Base-by-base conservation (phyloP, 2,888 invertebrate species). In the Clitarchus hookeri region DNA sequence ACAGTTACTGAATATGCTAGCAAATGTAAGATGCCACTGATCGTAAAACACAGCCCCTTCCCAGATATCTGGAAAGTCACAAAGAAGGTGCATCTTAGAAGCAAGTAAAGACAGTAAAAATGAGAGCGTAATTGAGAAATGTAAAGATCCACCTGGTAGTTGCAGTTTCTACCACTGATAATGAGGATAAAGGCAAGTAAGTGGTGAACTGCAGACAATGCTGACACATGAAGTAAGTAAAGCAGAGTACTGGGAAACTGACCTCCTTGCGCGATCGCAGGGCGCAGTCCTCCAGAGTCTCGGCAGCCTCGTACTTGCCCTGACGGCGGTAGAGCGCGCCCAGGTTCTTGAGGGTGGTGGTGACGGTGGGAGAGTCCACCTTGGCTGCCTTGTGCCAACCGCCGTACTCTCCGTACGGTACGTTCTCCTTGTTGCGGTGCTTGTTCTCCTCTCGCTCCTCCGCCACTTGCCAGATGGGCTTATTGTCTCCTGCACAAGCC, bases 321-420 rank as follows among this genome's bases (percentile, higher is more conserved):
- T 99, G 99, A 88, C 99, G 95, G 90, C 99, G 95, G 92, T 99
- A 99, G 84, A 99, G 95, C 36, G 99, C 99, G 88, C 99, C 99
- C 87, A 99, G 94, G 93, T 99, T 99, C 93, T 99, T 99, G 88
- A 99, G 93, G 0, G 99, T 99, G 27, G 99, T 99, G 26, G 98
- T 98, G 78, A 99, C 98, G 0, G 98, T 98, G 0, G 98, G 98
- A 1, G 98, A 98, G 91, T 99, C 99, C 88, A 98, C 98, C 94
- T 98, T 99, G 84, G 98, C 98, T 85, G 98, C 98, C 92, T 98
- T 99, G 91, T 99, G 98, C 98, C 98, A 99, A 36, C 98, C 98
- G 25, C 98, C 98, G 88, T 92, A 92, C 90, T 97, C 97, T 9
- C 97, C 97, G 89, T 97, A 97, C 0, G 98, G 98, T 36, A 96